A percentile compares a stretch with the other conserved stretches of the same genome.
These are phyloP conservation scores for Mythimna vitellina DNA, from an alignment of 2,888 invertebrate species.

Conservation along the genomic window DNA sequence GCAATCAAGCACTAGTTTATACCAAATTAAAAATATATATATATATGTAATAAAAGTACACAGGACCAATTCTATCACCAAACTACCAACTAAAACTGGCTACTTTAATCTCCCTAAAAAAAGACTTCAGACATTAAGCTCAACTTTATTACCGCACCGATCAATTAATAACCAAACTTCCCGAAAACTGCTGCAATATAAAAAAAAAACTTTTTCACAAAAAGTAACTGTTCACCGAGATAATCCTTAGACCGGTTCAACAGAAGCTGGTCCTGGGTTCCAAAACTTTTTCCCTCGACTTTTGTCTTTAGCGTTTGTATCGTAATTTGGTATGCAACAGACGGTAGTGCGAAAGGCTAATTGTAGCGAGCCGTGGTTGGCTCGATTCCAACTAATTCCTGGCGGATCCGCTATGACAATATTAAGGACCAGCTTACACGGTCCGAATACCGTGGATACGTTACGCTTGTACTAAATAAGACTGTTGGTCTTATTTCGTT, in stretches of 20 bases:
- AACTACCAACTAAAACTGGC: constrained; percentile 1
- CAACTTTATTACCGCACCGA: constrained; percentile 53
- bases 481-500: constrained; percentile 19
- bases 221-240: constrained; percentile 45
- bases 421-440: constrained; percentile 61
- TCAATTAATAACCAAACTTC: constrained; percentile 61
- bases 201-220: constrained; percentile 45
- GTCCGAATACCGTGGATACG: constrained; percentile 35
- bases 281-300: constrained; percentile 43
- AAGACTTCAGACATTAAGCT: constrained; percentile 32
- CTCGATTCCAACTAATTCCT: constrained; percentile 63
- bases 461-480: constrained; percentile 34
- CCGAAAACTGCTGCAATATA: constrained; percentile 40
- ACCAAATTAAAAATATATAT: no score
- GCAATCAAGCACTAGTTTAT: no score
- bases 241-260: constrained; percentile 55
- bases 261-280: constrained; percentile 43
- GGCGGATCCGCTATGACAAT: constrained; percentile 55
- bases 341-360: constrained; percentile 65
- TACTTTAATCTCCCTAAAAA: constrained; percentile 13
- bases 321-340: constrained; percentile 64
- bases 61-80: not conserved
- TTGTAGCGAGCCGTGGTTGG: constrained; percentile 64
- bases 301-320: constrained; percentile 61
- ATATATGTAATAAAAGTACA: not conserved